Percentiles rank a stretch among this genome's conserved stretches.
phyloP scores from a whole-genome alignment of 2,888 invertebrate species.

The Sphaerophoria rueppellii region DNA sequence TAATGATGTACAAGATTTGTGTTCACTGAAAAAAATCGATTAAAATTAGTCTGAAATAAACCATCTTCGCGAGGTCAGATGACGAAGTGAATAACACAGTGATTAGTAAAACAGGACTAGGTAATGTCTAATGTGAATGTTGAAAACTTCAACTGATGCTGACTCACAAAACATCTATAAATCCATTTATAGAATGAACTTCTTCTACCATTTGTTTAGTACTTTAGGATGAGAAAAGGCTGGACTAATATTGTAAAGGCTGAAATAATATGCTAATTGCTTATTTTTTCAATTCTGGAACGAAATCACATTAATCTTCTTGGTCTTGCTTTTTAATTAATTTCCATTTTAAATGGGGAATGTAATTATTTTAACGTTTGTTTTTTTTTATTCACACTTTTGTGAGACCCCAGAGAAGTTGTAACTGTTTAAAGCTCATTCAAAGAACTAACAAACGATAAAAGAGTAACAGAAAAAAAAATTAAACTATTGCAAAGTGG shows the following conservation, averaged over 20 bases:
- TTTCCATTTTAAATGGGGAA: not conserved
- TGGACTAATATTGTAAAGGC: not conserved
- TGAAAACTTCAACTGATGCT: too few species aligned
- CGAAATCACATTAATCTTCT: not conserved
- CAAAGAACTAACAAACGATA: slow-evolving; percentile 12
- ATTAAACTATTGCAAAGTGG: not conserved
- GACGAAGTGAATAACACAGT: too few species aligned
- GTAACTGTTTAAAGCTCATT: slow-evolving; percentile 18
- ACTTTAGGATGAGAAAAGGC: not conserved
- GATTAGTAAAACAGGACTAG: not conserved
- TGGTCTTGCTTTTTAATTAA: not conserved
- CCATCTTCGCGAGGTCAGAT: too few species aligned
- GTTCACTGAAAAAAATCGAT: slow-evolving; percentile 32
- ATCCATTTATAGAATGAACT: too few species aligned
- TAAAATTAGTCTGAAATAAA: slow-evolving; percentile 44
- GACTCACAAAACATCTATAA: too few species aligned
- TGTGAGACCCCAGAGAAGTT: not conserved
- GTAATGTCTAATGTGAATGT: too few species aligned
- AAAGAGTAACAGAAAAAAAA: not conserved
- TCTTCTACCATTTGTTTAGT: not conserved
- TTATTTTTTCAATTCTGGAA: not conserved
- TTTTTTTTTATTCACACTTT: not conserved
- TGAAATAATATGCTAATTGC: not conserved
- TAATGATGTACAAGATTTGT: slow-evolving; percentile 24
- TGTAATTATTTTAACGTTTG: not conserved